Percentiles rank a stretch among this genome's conserved stretches.
Evolutionary conservation across 2,888 invertebrate genomes (phyloP).

Genomic region (Syrista parreyssii): DNA sequence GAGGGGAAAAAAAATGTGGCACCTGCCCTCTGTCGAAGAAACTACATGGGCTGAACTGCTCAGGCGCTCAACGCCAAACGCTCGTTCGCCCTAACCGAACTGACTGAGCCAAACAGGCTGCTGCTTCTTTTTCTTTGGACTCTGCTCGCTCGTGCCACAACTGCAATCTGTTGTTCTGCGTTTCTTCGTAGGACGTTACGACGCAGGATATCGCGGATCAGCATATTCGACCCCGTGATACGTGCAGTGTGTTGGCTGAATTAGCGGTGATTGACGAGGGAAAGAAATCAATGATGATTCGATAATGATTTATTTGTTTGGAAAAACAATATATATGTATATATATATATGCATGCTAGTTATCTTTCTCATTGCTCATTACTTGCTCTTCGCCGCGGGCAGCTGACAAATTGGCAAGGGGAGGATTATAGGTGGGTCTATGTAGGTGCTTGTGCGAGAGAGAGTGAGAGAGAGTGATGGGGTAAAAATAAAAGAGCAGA

Average conservation of each 20-base stretch:
- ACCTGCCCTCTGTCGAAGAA: slow-evolving; percentile 51
- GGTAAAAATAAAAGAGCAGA: neutral
- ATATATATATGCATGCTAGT: slow-evolving; percentile 8
- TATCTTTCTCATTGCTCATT: slow-evolving; percentile 23
- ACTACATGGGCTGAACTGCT: too few relatives aligned
- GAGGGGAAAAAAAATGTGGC: slow-evolving; percentile 50
- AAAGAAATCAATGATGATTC: too few relatives aligned
- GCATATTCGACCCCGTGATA: too few relatives aligned
- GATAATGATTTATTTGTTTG: too few relatives aligned
- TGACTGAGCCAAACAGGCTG: slow-evolving; percentile 30
- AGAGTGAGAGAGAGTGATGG: neutral
- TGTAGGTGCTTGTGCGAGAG: neutral
- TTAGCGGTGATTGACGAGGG: too few relatives aligned
- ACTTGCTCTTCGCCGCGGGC: neutral
- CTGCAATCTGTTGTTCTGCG: slow-evolving; percentile 55
- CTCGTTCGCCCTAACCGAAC: slow-evolving; percentile 33
- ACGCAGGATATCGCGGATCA: too few relatives aligned
- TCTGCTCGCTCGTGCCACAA: slow-evolving; percentile 49
- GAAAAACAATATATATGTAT: neutral
- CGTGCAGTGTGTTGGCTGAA: too few relatives aligned
- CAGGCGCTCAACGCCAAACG: too few relatives aligned
- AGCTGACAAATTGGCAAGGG: slow-evolving; percentile 5
- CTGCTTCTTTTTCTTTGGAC: slow-evolving; percentile 9
- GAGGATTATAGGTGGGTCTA: too few relatives aligned
- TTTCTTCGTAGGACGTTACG: slow-evolving; percentile 24